These are phyloP conservation scores for Chloroclystis v-ata DNA, from an alignment of 2,888 invertebrate species.

Conservation along the genomic window DNA sequence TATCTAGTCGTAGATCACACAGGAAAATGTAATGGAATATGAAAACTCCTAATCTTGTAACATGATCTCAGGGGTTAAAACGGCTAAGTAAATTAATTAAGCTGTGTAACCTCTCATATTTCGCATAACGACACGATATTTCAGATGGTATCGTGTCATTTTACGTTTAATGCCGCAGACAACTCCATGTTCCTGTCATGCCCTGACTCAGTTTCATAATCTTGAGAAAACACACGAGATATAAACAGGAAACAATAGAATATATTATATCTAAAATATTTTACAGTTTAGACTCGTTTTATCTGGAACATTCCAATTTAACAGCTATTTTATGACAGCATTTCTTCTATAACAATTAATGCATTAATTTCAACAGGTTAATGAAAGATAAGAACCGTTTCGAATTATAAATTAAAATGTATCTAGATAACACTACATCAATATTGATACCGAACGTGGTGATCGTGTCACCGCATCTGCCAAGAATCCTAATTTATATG, in stretches of 20 bases:
- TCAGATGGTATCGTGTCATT: conserved; percentile 32
- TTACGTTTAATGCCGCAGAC: conserved; percentile 18
- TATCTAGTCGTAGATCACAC: too few species aligned
- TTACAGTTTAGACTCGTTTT: not conserved
- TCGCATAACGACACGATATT: conserved; percentile 34
- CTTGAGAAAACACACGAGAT: not conserved
- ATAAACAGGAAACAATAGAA: not conserved
- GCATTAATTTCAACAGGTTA: not conserved
- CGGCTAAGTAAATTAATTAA: conserved; percentile 28
- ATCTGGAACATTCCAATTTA: not conserved
- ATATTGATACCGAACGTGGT: conserved; percentile 24
- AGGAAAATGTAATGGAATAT: not conserved
- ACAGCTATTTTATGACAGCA: not conserved
- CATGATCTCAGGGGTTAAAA: conserved; percentile 8
- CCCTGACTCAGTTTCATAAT: conserved; percentile 1
- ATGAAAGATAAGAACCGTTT: conserved; percentile 9
- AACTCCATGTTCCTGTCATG: conserved; percentile 1
- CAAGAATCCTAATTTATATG: conserved; percentile 16
- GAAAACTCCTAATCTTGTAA: conserved; percentile 3
- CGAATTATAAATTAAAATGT: conserved; percentile 23
- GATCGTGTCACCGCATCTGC: conserved; percentile 17
- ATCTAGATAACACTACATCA: conserved; percentile 21
- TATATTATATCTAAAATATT: too few species aligned
- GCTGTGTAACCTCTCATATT: conserved; percentile 34
- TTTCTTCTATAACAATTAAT: not conserved